These are phyloP conservation scores for Psettodes erumei DNA, from an alignment of 2,113 vertebrate genomes.

Conservation along the genomic window DNA sequence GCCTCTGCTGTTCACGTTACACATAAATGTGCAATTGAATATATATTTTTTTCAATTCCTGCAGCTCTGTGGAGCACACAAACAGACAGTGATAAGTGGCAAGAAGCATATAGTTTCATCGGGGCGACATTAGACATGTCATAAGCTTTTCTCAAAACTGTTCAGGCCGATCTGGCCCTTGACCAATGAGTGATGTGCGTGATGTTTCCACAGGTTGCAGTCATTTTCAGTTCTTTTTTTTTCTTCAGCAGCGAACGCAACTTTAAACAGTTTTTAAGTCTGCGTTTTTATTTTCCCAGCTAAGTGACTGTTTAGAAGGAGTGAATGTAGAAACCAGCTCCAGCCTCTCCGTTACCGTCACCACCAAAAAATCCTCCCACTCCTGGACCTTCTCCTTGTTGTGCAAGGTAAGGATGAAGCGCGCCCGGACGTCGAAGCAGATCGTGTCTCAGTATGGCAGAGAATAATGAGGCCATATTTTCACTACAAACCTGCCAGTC, in stretches of 20 bases:
- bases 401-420: constrained; percentile 90
- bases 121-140: not conserved
- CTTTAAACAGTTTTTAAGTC: not conserved
- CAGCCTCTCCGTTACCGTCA: constrained; percentile 93
- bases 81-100: not conserved
- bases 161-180: not conserved
- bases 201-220: not conserved
- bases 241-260: not conserved
- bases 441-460: not conserved
- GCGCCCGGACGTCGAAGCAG: not conserved
- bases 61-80: not conserved
- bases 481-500: not conserved
- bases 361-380: constrained; percentile 95
- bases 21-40: too few species aligned
- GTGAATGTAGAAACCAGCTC: constrained; percentile 93
- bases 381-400: constrained; percentile 96
- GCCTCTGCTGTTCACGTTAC: not conserved
- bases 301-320: constrained; percentile 95
- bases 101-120: not conserved
- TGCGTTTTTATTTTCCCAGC: constrained; percentile 76
- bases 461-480: not conserved
- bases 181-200: not conserved
- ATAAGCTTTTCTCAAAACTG: not conserved
- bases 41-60: not conserved
- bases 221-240: not conserved